Base-by-base conservation (phyloP, 2,113 vertebrate species). In the Monarcha castaneiventris region DNA sequence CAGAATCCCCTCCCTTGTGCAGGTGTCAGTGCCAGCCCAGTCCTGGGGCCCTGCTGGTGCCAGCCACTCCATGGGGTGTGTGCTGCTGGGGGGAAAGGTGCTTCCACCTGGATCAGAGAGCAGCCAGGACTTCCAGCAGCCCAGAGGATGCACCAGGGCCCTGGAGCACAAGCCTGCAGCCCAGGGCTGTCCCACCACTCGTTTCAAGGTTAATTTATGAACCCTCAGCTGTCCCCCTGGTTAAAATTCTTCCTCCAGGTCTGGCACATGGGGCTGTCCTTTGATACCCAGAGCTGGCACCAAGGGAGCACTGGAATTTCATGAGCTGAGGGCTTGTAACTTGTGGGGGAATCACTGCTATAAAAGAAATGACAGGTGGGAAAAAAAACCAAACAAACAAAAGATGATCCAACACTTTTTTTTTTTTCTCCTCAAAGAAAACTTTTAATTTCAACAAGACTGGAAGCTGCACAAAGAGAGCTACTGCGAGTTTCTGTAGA, bases 381-480 rank as follows among this genome's bases (percentile, higher is more conserved):
- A 18, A 29, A 23, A 16, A 10, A 44, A 12, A 11, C 41, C 41
- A 25, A 19, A 9, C 16, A 22, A 30, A 9, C 7, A 26, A 19
- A 26, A 20, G 1, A 59, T 3, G 13, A 49, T 14, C 14, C 43
- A 77, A 21, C 13, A 6, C 3, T 32, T 21, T 16, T 58, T 55
- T 51, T 84, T 44, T 44, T 81, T 88, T 62, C 19, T 62, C 19
- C 25, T 19, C 83, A 52, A 95, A 93, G 68, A 59, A 72, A 91
- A 82, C 20, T 95, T 96, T 94, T 95, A 88, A 84, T 96, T 77
- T 78, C 54, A 71, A 71, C 82, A 67, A 96, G 82, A 94, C 16
- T 12, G 84, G 84, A 95, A 94, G 92, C 95, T 95, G 85, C 93
- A 97, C 93, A 86, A 89, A 89, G 77, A 90, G 76, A 91, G 74